Conservation (phyloP, 2,113 vertebrate genomes). For the Ameiurus melas region DNA sequence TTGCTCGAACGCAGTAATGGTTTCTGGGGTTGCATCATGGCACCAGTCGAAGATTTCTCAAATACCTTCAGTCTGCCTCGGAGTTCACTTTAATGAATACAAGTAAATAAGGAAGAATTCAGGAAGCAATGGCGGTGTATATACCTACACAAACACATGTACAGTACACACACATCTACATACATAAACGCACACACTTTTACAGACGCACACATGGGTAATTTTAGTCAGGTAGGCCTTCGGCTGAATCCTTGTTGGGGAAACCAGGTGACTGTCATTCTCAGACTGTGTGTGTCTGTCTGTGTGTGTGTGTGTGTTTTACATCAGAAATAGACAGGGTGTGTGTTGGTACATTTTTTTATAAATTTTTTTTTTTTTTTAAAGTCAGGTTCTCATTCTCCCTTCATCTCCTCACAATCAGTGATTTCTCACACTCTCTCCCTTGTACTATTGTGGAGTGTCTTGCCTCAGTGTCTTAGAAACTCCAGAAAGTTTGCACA, state of each 20-base stretch:
- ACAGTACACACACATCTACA: not conserved
- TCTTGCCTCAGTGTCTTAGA: not conserved
- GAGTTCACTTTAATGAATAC: not conserved
- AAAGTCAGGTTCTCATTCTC: not conserved
- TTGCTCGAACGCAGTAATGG: not conserved
- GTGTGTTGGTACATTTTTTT: not conserved
- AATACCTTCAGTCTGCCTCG: not conserved
- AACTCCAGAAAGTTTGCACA: not conserved
- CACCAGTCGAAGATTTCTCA: not conserved
- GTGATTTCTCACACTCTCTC: not conserved
- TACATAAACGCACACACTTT: not conserved
- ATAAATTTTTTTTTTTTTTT: too few species aligned
- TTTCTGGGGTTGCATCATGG: not conserved
- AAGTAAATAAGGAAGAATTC: not conserved
- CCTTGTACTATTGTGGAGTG: not conserved
- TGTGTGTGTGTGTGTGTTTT: too few species aligned
- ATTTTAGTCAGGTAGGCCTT: constrained; percentile 35
- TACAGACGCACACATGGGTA: constrained; percentile 33
- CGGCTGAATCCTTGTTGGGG: constrained; percentile 19
- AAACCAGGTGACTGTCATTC: constrained; percentile 8
- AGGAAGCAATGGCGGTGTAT: not conserved
- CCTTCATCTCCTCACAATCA: not conserved
- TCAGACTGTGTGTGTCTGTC: not conserved
- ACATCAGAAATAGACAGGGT: not conserved
- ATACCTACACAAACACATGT: not conserved